These are phyloP conservation scores for Phyllostomus discolor DNA, from an alignment of 2,113 vertebrate genomes.

Conservation along the genomic window DNA sequence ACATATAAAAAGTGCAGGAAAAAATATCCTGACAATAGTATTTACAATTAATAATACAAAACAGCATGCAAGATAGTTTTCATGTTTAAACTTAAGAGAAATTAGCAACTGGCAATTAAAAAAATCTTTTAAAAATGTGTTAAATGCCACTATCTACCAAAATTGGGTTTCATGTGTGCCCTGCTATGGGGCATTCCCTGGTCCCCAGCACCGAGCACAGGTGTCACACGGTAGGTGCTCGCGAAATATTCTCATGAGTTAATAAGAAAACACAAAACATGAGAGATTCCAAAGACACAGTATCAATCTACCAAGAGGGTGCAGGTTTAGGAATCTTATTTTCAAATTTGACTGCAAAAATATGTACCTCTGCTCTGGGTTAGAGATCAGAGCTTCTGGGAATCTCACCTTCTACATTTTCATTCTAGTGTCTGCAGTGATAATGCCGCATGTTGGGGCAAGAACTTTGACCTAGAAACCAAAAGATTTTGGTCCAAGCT, in stretches of 20 bases:
- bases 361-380: accelerated
- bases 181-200: too few species aligned
- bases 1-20: neutral
- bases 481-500: neutral
- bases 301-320: neutral
- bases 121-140: neutral
- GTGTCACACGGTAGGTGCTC: neutral
- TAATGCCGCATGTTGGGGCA: accelerated
- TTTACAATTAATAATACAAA: neutral
- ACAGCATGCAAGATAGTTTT: neutral
- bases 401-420: neutral
- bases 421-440: neutral
- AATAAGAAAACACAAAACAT: neutral
- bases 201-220: too few species aligned
- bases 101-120: neutral
- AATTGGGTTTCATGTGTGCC: neutral
- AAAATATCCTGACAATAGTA: neutral
- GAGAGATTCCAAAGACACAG: neutral
- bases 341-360: neutral
- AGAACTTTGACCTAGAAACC: neutral
- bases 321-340: neutral
- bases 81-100: neutral
- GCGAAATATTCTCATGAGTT: neutral
- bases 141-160: neutral
- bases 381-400: neutral